Base-by-base conservation (phyloP, 2,113 vertebrate species). In the Macrotus californicus region DNA sequence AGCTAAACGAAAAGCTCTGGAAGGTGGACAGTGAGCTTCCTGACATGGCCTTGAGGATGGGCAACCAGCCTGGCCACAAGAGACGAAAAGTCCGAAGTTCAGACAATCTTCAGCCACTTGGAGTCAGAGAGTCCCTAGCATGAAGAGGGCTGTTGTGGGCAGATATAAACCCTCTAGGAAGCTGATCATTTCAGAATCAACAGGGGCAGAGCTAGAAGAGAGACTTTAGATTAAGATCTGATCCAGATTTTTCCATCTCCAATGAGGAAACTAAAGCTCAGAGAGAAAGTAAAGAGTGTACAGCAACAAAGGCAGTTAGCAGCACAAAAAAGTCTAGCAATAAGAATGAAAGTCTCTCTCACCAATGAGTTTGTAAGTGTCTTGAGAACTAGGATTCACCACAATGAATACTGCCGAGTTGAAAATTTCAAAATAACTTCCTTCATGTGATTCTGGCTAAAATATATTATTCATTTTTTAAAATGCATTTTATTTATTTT, bases 271-370 rank as follows among this genome's bases (percentile, higher is more conserved):
- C 64, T 76, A 79, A 84, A 22, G n/a, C 59, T 90, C 64, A 83
- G 41, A 86, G 36, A 10, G 64, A 67, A 87, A 73, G 31, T 34
- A 73, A 81, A 87, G 5, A 22, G 10, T 56, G 0, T 24, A 82
- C 9, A 9, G n/a, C 22, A 80, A 93, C 34, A 93, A 90, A 89
- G 41, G 15, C 16, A 39, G 46, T 46, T n/a, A 86, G 46, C 12
- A 75, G 86, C 70, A 97, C 70, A 93, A 94, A 95, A 81, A 2
- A 67, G 26, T 46, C 3, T 48, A 87, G 59, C 59, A 87, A 82
- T 91, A 82, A 54, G 41, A 91, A 93, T 85, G 26, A 89, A 84
- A 88, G 46, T 75, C 16, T 81, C 66, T 94, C 66, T 94, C 70
- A 87, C 12, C 26, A 93, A 70, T 88, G 54, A 75, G 21, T 92